A percentile compares a stretch with the other conserved stretches of the same genome.
Conservation (phyloP, 2,797 vertebrate species). For the Coregonus sp. region DNA sequence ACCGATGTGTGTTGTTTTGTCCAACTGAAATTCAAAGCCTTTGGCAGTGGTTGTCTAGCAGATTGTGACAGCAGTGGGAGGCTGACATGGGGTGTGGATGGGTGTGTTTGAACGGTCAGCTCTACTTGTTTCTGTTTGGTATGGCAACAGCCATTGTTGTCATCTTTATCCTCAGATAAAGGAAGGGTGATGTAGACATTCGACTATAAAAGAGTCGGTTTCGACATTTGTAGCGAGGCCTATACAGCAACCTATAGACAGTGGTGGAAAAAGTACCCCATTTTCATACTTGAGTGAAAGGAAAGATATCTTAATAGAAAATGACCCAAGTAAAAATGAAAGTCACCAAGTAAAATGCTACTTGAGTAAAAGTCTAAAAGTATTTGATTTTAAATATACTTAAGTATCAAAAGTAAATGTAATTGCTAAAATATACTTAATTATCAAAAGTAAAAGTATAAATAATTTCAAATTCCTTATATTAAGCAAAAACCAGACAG, state of each 20-base stretch:
- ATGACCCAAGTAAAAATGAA: too few relatives aligned
- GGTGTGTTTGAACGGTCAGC: constrained; percentile 30
- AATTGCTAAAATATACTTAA: too few relatives aligned
- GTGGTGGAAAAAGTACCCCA: too few relatives aligned
- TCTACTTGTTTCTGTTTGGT: background rate
- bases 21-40: constrained; percentile 19
- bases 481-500: too few relatives aligned
- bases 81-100: constrained; percentile 23
- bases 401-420: too few relatives aligned
- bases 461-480: too few relatives aligned
- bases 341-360: too few relatives aligned
- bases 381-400: too few relatives aligned
- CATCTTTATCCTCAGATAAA: background rate
- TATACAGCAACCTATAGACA: background rate
- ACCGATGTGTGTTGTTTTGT: background rate
- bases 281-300: too few relatives aligned
- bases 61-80: constrained; percentile 43
- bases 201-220: background rate
- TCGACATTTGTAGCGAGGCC: background rate
- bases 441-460: too few relatives aligned
- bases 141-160: background rate
- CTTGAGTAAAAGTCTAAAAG: too few relatives aligned
- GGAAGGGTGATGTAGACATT: background rate
- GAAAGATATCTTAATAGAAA: too few relatives aligned
- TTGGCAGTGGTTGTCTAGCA: constrained; percentile 53